Evolutionary conservation across 64 coral and sea anemone genomes (phyloP).

Genomic region (Trachythela sp.): DNA sequence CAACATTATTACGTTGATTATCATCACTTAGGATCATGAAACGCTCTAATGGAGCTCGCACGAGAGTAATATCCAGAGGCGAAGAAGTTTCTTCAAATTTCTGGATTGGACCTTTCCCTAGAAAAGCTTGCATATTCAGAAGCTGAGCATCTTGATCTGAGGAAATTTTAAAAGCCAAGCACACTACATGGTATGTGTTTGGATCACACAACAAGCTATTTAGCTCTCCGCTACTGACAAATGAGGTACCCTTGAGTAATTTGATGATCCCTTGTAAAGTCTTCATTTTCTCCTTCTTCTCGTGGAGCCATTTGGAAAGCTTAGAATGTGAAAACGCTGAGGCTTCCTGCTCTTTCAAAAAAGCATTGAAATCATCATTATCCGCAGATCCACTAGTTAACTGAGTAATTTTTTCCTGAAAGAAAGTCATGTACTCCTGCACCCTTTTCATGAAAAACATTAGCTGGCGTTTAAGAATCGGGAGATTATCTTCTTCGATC

Average conservation of each 20-base stretch:
- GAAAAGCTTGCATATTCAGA: constrained; percentile 14
- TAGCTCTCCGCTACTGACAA: constrained; percentile 37
- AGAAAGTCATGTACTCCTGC: neutral
- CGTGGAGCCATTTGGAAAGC: constrained; percentile 21
- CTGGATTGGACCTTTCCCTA: neutral
- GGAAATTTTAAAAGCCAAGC: constrained; percentile 31
- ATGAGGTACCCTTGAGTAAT: constrained; percentile 28
- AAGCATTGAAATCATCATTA: constrained; percentile 4
- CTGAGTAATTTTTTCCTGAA: neutral
- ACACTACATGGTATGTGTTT: constrained; percentile 29
- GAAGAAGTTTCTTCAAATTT: neutral
- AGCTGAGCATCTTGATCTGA: constrained; percentile 17
- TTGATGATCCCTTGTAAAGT: constrained; percentile 7
- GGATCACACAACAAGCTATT: constrained; percentile 8
- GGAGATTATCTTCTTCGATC: constrained; percentile 13
- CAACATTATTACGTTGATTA: constrained; percentile 15
- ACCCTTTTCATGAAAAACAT: neutral
- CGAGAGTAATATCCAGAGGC: neutral
- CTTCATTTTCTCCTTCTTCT: constrained; percentile 35
- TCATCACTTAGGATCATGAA: constrained; percentile 20
- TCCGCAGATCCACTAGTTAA: constrained; percentile 17
- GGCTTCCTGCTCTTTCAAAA: constrained; percentile 26
- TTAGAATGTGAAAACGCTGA: constrained; percentile 29
- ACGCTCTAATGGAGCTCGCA: constrained; percentile 17
- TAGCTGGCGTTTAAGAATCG: neutral